Base-by-base conservation (phyloP, 2,888 invertebrate species). In the Amphiduros pacificus region DNA sequence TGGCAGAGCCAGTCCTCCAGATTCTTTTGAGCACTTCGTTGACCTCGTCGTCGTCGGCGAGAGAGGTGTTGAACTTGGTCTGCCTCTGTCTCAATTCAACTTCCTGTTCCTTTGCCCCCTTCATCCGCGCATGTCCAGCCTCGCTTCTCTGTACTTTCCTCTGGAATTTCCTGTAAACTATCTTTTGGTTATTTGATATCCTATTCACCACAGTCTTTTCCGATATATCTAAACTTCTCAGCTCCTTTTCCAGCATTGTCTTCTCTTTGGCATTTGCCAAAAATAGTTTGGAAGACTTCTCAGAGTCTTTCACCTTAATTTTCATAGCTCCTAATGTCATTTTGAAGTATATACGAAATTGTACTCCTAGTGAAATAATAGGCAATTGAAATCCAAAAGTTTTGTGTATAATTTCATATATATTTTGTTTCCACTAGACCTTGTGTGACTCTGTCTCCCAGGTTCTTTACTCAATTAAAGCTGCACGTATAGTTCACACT, bases 161-260 rank as follows among this genome's bases (percentile, higher is more conserved):
- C 2, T 56, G 56, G 31, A 56, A 56, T 24, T 49, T 40, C 2
- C 56, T 9, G 17, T 29, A 56, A 1, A 48, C 28, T 2, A 56
- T 48, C 48, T 56, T 56, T 41, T 56, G 56, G 29, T 41, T 44
- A 22, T 27, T 56, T n/a, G 56, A 56, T 4, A 56, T 56, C n/a
- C 41, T 41, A 56, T 41, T 56, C 48, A 56, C 56, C 9, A 56
- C 56, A 9, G 56, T 41, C 29, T 56, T 29, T 31, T 56, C 29
- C 11, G 41, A 40, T 1, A 40, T 40, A 3, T 56, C 56, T 17
- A 56, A 28, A 28, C 26, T 28, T 3, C 26, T 32, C 27, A 56
- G 48, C 9, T 44, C 31, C 6, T 41, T 44, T 6, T 56, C 56
- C 48, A 56, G 22, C 1, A 48, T 28, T 9, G 31, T 26, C n/a